A percentile compares a stretch with the other conserved stretches of the same genome.
Conservation (phyloP, 2,113 vertebrate species). For the Gallinago paraguaiae region DNA sequence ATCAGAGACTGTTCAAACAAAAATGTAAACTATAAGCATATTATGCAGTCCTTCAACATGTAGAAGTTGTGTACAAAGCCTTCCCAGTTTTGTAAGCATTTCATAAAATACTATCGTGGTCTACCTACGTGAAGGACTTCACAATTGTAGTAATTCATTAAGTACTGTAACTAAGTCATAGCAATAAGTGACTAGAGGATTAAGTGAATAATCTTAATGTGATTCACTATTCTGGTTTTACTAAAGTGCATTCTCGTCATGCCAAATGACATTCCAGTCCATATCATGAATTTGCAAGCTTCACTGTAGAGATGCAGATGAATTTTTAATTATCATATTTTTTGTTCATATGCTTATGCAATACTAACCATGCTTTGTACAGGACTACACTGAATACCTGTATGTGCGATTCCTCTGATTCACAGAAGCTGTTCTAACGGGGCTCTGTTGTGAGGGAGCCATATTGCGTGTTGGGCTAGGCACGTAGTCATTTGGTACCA, state of each 20-base stretch:
- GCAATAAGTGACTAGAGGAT: neutral
- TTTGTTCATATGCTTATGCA: neutral
- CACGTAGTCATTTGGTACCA: conserved; percentile 99
- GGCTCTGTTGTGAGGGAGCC: conserved; percentile 93
- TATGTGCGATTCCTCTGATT: conserved; percentile 99
- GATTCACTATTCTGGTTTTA: neutral
- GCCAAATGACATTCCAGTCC: neutral
- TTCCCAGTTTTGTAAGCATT: neutral
- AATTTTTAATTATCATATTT: neutral
- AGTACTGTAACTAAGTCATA: neutral
- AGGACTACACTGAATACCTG: conserved; percentile 86
- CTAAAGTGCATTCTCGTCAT: neutral
- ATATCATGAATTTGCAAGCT: neutral
- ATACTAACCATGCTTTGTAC: conserved; percentile 29
- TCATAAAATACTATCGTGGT: accelerated
- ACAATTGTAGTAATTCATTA: neutral
- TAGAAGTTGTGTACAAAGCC: neutral
- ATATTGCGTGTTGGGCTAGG: conserved; percentile 96
- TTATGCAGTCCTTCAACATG: neutral
- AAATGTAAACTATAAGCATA: neutral
- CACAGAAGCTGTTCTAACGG: conserved; percentile 94
- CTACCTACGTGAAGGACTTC: neutral
- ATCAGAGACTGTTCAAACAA: neutral
- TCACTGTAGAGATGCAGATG: neutral
- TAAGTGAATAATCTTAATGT: neutral